Base-by-base conservation (phyloP, 2,888 invertebrate genomes). In the Brenthis hecate region DNA sequence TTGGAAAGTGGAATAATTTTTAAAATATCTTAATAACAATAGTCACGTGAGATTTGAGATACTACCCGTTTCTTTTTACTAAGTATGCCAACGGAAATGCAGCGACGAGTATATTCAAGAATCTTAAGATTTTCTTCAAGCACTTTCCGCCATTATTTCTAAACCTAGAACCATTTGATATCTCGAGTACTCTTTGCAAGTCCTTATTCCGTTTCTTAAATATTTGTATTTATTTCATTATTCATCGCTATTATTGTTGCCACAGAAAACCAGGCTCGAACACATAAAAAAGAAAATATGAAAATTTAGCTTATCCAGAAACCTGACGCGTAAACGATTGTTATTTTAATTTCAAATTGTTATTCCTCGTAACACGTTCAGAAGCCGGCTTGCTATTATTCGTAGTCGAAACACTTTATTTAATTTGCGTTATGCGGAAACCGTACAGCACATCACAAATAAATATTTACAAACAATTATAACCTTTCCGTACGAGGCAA, bases 361-460 rank as follows among this genome's bases (percentile, higher is more conserved):
- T 73, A 70, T 73, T 72, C 62, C 66, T 63, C 48, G 64, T 73
- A 75, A 72, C 74, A 73, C 73, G 75, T 74, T 74, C 69, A 68
- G 73, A 72, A 74, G 70, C 71, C 60, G 71, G 72, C 71, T 58
- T 61, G 74, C 77, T 81, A 83, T 85, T 85, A 86, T 84, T 86
- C 84, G 84, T 82, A 87, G 85, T 83, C 85, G 81, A 82, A 85
- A 84, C 84, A 84, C 82, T 85, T 87, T 87, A 91, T 91, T 89
- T 87, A 90, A 91, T 90, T 91, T 89, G 84, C 84, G 84, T 87
- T 86, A 86, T 83, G 84, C 85, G 83, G 82, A 85, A 85, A 86
- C 83, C 50, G 68, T 72, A 71, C 67, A 69, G 56, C 51, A 56
- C 51, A 66, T 68, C 54, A 56, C 57, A 61, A 47, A 56, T 56